Evolutionary conservation across 2,797 vertebrate species (phyloP).

Genomic region (Anguilla megastoma): DNA sequence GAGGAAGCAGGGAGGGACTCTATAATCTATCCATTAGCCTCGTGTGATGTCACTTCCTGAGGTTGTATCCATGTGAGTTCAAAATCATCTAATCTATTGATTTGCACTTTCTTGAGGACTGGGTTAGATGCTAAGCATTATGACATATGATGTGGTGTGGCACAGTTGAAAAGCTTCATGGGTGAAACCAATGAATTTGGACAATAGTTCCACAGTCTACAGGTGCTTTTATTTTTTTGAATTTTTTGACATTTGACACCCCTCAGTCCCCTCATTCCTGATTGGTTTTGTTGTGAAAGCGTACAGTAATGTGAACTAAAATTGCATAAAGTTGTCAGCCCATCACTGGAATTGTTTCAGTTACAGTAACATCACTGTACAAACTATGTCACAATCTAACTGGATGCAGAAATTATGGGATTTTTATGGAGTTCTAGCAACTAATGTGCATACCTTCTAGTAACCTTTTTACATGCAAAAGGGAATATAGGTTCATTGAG

Average conservation of each 20-base stretch:
- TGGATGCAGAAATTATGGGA: neutral
- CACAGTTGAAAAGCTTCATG: neutral
- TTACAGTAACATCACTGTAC: neutral
- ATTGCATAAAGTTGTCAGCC: neutral
- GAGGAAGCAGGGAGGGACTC: neutral
- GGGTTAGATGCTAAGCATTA: neutral
- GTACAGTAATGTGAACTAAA: neutral
- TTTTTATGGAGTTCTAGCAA: neutral
- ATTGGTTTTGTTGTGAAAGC: neutral
- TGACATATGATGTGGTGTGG: neutral
- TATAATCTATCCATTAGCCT: neutral
- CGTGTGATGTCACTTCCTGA: slow-evolving; percentile 5
- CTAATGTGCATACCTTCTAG: neutral
- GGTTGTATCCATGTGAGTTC: neutral
- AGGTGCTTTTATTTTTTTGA: neutral
- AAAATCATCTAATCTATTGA: neutral
- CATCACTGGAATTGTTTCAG: neutral
- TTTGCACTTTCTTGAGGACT: neutral
- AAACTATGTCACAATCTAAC: neutral
- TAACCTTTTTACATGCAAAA: neutral
- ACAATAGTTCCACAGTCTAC: neutral
- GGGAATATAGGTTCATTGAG: neutral
- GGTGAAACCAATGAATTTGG: neutral
- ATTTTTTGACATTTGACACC: neutral
- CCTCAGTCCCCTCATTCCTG: neutral